phyloP scores from a whole-genome alignment of 2,113 vertebrate genomes.

The Psittacara wagleri region DNA sequence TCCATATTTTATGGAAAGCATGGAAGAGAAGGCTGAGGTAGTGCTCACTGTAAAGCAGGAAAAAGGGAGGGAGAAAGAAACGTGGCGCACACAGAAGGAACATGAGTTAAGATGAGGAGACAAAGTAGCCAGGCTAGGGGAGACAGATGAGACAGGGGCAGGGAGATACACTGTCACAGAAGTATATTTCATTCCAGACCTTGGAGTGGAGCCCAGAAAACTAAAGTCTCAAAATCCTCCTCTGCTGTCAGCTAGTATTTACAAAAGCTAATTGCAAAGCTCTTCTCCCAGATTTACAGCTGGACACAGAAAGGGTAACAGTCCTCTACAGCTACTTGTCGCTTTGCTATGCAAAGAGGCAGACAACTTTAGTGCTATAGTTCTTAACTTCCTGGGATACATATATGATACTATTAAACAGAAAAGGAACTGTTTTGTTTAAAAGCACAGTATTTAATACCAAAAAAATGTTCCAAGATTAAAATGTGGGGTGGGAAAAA shows the following conservation, averaged over 20 bases:
- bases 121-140: background rate
- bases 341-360: background rate
- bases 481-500: background rate
- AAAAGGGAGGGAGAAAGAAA: background rate
- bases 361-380: background rate
- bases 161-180: background rate
- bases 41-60: background rate
- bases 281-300: background rate
- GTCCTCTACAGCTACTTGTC: background rate
- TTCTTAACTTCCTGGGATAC: background rate
- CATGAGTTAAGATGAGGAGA: constrained; percentile 33
- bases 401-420: background rate
- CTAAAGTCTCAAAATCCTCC: constrained; percentile 5
- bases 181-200: constrained; percentile 33
- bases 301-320: background rate
- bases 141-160: constrained; percentile 33
- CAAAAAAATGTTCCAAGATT: background rate
- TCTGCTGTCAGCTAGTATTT: constrained; percentile 32
- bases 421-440: background rate
- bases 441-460: background rate
- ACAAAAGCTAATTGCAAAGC: constrained; percentile 40
- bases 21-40: background rate
- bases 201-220: constrained; percentile 56
- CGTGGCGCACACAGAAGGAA: background rate
- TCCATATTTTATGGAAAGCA: fast-evolving